Percentiles rank a stretch among this genome's conserved stretches.
These are phyloP conservation scores for Protodeltote pygarga DNA, from an alignment of 2,888 invertebrate species.

Conservation along the genomic window DNA sequence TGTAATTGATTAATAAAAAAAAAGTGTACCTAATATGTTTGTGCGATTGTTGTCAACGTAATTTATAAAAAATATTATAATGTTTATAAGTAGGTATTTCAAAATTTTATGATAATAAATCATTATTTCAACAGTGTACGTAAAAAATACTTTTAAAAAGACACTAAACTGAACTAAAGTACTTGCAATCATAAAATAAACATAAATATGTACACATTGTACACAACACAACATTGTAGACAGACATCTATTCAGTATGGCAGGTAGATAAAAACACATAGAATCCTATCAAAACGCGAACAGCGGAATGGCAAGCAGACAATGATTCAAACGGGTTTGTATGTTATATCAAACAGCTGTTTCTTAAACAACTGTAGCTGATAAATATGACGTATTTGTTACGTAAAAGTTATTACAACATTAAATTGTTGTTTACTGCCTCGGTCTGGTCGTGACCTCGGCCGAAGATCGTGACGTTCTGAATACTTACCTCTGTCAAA, in stretches of 20 bases:
- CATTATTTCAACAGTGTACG: too few relatives aligned
- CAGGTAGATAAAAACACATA: conserved; percentile 9
- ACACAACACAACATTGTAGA: neutral
- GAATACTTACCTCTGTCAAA: neutral
- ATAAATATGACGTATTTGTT: conserved; percentile 26
- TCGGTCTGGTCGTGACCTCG: conserved; percentile 1
- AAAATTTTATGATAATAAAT: too few relatives aligned
- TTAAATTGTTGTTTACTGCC: conserved; percentile 17
- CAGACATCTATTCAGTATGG: neutral
- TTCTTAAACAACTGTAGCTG: conserved; percentile 12
- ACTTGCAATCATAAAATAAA: too few relatives aligned
- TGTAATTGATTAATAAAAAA: too few relatives aligned
- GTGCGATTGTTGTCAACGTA: too few relatives aligned
- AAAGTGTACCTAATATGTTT: too few relatives aligned
- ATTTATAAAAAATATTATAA: too few relatives aligned
- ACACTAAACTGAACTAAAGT: too few relatives aligned
- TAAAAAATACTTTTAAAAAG: too few relatives aligned
- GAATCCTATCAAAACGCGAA: conserved; percentile 20
- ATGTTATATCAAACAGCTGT: conserved; percentile 37
- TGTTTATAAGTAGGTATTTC: too few relatives aligned
- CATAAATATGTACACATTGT: too few relatives aligned
- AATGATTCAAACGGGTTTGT: conserved; percentile 23
- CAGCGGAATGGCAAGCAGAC: conserved; percentile 20
- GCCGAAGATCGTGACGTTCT: neutral
- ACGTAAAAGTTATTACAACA: conserved; percentile 12